Base-by-base conservation (phyloP, 2,797 vertebrate genomes). In the Salarias fasciatus region DNA sequence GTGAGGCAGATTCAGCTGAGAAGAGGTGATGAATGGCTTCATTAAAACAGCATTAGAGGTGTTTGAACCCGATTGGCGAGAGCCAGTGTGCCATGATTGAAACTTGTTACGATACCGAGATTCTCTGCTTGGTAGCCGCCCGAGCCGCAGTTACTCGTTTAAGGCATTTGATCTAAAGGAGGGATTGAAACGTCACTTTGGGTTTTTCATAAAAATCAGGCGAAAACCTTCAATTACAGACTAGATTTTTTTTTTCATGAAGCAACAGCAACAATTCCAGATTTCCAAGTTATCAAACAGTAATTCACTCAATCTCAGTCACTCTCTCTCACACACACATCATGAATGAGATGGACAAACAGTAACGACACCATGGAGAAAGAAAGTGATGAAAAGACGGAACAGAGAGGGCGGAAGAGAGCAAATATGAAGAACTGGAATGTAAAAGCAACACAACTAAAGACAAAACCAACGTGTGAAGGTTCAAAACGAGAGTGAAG, bases 1-100 rank as follows among this genome's bases (percentile, higher is more conserved):
- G 62, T 42, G 79, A 79, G 80, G 77, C 72, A 66, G 90, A 88
- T 85, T 84, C 74, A 67, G 84, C 72, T 50, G 77, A 83, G 86
- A 89, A 61, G 67, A 80, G 45, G 73, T 92, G 92, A 94, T 93
- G 86, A 91, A 93, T 91, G 80, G 77, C 90, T 93, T 93, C 91
- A 94, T 94, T 93, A 94, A 93, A 94, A 91, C 82, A 59, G 88
- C 88, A 93, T 94, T 93, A 94, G 79, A 75, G 82, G 88, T 81
- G 88, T 83, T 80, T 83, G 85, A 91, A 88, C 81, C 79, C 57
- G 33, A 84, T 80, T 55, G 61, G 48, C 29, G 71, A 62, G 75
- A 69, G 66, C 71, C 74, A 83, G 73, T 14, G 9, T 58, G 75
- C 76, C 10, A 47, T 14, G 53, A 77, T 72, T 68, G 45, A 50